Conservation (phyloP, 2,888 invertebrate species). For the Helleia helle region DNA sequence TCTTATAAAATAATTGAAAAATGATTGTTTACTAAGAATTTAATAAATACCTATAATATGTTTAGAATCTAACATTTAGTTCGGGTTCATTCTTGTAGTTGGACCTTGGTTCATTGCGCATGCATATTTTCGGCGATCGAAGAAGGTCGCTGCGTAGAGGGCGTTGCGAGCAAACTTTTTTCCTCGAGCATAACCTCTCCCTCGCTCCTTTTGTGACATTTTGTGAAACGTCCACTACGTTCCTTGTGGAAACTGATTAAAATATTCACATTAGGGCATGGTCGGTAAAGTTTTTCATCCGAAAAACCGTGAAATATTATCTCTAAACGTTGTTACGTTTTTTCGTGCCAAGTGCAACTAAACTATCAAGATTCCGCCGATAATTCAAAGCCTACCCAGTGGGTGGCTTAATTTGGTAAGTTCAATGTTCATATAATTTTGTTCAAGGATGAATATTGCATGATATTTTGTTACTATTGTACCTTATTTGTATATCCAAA, state of each 20-base stretch:
- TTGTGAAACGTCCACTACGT: conserved; percentile 52
- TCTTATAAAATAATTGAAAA: no score
- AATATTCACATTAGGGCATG: conserved; percentile 63
- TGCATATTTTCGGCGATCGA: conserved; percentile 11
- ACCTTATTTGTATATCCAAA: not conserved
- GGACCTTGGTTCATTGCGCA: no score
- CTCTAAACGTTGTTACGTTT: conserved; percentile 63
- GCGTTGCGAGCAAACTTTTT: conserved; percentile 17
- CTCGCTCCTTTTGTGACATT: conserved; percentile 55
- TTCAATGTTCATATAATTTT: conserved; percentile 23
- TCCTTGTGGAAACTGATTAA: conserved; percentile 43
- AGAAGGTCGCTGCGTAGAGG: conserved; percentile 33
- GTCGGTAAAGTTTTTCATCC: conserved; percentile 59
- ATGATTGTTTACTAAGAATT: no score
- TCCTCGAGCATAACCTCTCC: conserved; percentile 14
- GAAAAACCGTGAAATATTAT: conserved; percentile 58
- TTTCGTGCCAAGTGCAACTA: conserved; percentile 74
- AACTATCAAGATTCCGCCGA: conserved; percentile 88
- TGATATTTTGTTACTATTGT: not conserved
- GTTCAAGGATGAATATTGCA: not conserved
- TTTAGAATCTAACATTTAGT: no score
- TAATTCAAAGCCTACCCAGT: conserved; percentile 85
- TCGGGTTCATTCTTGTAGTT: no score
- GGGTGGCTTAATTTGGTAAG: conserved; percentile 85
- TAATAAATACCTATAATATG: no score